Evolutionary conservation across 2,797 vertebrate species (phyloP), one percentile per base, ranked within the genome.

Genomic region (Thunnus albacares): DNA sequence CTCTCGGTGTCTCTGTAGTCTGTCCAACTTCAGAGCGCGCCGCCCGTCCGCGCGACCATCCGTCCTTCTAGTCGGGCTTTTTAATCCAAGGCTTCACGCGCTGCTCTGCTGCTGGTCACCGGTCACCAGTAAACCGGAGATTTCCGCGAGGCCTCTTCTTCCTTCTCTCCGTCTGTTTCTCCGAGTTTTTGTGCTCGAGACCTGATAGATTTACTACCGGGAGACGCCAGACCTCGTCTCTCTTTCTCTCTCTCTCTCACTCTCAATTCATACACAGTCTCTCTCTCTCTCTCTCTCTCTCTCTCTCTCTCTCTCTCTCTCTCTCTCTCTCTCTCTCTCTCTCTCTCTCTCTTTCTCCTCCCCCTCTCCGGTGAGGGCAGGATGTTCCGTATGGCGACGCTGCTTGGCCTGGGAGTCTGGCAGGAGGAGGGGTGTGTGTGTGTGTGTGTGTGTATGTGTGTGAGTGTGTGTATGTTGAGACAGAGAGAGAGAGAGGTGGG

Each of bases 321-420:
- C 81, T 76, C 75, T 58, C 59, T 75, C 71, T 66, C 76, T 57
- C 81, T 74, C 75, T 77, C 84, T 72, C 86, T 80, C 76, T 71
- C 75, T 77, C 75, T 70, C 75, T 82, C 75, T 84, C 78, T 82
- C 86, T 91, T 90, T 92, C 93, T 93, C 90, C 92, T 87, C 92
- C 91, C 94, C 89, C 92, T 90, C 91, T 92, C 91, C 76, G 91
- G 69, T 88, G 87, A 92, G 90, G 87, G 93, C 94, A 94, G 94
- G 93, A 95, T 94, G 93, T 94, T 94, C 94, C 92, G 91, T 94
- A 93, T 93, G 93, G 90, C 91, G 93, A 87, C 88, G 87, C 79
- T 86, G 86, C 81, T 85, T 88, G 89, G 94, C 92, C 90, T 84
- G 87, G 85, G 90, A 93, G 89, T 94, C 87, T 90, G 90, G 89